These are phyloP conservation scores for Odocoileus hemionus DNA, from an alignment of 2,113 vertebrate genomes.

Conservation along the genomic window DNA sequence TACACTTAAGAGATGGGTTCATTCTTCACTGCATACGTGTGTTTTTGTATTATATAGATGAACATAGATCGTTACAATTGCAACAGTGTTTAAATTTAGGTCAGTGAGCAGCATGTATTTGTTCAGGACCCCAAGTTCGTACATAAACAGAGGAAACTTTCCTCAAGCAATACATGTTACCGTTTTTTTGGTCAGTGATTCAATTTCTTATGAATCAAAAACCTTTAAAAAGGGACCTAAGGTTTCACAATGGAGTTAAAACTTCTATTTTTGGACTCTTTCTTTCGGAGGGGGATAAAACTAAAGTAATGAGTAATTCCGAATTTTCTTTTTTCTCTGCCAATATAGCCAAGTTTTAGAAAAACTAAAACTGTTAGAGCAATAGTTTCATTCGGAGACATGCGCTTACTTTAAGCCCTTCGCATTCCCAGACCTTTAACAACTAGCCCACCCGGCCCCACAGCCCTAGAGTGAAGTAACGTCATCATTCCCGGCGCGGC, in stretches of 20 bases:
- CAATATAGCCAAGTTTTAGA: too few species aligned
- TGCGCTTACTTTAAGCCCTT: background rate
- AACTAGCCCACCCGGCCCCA: fast-evolving
- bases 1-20: background rate
- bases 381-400: too few species aligned
- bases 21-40: background rate
- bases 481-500: background rate
- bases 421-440: fast-evolving
- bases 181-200: background rate
- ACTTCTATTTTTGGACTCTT: background rate
- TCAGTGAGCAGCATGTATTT: background rate
- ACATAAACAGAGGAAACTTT: background rate
- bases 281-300: background rate
- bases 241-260: background rate
- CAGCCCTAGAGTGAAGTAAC: fast-evolving
- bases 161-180: background rate
- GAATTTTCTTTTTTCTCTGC: background rate
- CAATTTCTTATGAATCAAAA: background rate
- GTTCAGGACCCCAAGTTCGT: background rate
- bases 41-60: background rate
- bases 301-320: background rate
- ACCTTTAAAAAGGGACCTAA: background rate
- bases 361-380: background rate
- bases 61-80: background rate
- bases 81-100: background rate